These are phyloP conservation scores for Dermatemys mawii DNA, from an alignment of 2,113 vertebrate genomes.

Conservation along the genomic window DNA sequence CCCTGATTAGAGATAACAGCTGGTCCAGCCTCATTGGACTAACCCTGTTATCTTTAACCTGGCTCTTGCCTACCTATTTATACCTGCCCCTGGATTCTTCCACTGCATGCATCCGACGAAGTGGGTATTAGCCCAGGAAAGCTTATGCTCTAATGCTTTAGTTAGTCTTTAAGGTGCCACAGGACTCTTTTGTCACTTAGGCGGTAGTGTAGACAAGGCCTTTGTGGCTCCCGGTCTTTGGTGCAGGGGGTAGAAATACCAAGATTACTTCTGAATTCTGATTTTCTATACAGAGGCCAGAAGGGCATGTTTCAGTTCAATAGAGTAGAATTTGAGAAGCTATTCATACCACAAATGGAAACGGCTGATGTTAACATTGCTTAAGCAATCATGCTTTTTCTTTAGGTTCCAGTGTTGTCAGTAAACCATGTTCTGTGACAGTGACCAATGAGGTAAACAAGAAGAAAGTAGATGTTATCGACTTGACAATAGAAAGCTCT, in stretches of 20 bases:
- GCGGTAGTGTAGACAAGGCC: no score
- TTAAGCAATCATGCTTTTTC: not conserved
- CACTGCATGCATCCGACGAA: no score
- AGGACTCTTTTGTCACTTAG: no score
- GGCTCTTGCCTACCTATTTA: no score
- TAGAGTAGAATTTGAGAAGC: not conserved
- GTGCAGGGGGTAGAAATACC: not conserved
- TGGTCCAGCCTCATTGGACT: no score
- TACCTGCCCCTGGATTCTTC: no score
- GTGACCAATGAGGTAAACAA: constrained; percentile 78
- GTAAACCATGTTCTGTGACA: constrained; percentile 80
- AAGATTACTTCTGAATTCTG: not conserved
- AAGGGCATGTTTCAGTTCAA: not conserved
- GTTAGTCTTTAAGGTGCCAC: no score
- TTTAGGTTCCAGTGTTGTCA: constrained; percentile 81
- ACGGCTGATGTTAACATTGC: not conserved
- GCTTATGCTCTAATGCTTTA: no score
- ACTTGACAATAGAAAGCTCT: constrained; percentile 93
- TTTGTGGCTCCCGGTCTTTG: not conserved
- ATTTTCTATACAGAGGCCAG: not conserved
- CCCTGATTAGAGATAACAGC: no score
- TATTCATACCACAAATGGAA: not conserved
- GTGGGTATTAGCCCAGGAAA: no score
- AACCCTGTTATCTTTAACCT: no score
- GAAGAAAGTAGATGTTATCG: constrained; percentile 95